These are phyloP conservation scores for Brachionus koreanus DNA, from an alignment of 1,140 invertebrate genomes.

Conservation along the genomic window DNA sequence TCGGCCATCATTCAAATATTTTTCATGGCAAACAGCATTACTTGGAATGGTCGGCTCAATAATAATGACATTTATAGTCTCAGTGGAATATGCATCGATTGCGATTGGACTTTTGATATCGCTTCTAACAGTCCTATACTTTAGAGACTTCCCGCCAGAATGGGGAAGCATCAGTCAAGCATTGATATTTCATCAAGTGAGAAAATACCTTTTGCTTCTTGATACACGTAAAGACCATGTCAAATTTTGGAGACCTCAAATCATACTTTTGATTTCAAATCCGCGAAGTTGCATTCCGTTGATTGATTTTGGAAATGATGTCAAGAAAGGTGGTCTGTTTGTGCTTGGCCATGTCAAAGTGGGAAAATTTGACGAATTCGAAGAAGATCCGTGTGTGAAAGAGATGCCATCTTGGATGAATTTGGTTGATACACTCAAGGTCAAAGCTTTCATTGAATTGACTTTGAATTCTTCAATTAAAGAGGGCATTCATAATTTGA, in stretches of 20 bases:
- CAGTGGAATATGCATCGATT: constrained; percentile 78
- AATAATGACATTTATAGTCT: constrained; percentile 92
- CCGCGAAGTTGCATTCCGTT: constrained; percentile 82
- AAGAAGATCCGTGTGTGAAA: constrained; percentile 61
- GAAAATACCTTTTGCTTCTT: constrained; percentile 90
- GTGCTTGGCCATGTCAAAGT: constrained; percentile 85
- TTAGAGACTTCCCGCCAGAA: constrained; percentile 79
- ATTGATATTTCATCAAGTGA: constrained; percentile 93
- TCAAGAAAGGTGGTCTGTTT: constrained; percentile 95
- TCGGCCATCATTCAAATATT: constrained; percentile 92
- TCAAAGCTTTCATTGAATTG: constrained; percentile 94
- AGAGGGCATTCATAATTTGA: constrained; percentile 84
- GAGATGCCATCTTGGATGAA: constrained; percentile 81
- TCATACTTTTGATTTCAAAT: constrained; percentile 83
- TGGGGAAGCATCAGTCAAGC: constrained; percentile 99
- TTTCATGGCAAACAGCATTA: constrained; percentile 86
- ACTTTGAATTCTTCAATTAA: constrained; percentile 78
- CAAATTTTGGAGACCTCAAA: constrained; percentile 97
- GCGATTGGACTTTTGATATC: constrained; percentile 80
- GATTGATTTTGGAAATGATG: constrained; percentile 94
- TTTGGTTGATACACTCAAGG: constrained; percentile 77
- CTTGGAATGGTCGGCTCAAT: constrained; percentile 79
- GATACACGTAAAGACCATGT: constrained; percentile 95
- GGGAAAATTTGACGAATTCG: constrained; percentile 50
- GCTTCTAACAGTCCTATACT: constrained; percentile 78